These are phyloP conservation scores for Sturnus vulgaris DNA, from an alignment of 2,113 vertebrate genomes.

Conservation along the genomic window DNA sequence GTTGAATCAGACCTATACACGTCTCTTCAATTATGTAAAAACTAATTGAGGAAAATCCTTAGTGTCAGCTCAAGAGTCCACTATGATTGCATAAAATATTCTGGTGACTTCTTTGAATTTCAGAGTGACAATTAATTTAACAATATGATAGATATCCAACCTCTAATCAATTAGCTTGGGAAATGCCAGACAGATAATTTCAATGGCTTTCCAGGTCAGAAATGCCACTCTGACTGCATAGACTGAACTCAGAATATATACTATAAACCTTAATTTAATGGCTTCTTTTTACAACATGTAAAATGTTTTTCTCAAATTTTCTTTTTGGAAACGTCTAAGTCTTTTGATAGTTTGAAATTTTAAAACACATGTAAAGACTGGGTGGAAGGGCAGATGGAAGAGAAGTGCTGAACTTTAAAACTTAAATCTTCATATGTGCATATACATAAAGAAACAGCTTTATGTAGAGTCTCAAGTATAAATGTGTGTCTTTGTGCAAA, in stretches of 20 bases:
- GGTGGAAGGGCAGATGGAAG: neutral
- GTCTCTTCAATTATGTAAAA: neutral
- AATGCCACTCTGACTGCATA: neutral
- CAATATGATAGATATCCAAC: neutral
- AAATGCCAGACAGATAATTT: neutral
- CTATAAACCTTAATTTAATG: neutral
- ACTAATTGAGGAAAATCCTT: neutral
- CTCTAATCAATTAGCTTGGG: neutral
- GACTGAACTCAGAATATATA: rapidly evolving
- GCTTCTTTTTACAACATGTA: neutral
- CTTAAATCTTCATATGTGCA: neutral
- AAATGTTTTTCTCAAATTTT: neutral
- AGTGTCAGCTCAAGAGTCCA: neutral
- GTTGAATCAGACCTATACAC: neutral
- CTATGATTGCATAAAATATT: neutral
- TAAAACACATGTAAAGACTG: neutral
- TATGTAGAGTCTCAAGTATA: neutral
- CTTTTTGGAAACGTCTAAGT: neutral
- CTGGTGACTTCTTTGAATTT: neutral
- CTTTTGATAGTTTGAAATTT: neutral
- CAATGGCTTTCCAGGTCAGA: neutral
- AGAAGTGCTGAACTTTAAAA: neutral
- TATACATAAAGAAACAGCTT: neutral
- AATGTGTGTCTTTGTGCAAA: neutral
- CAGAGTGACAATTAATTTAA: neutral